Evolutionary conservation across 2,797 vertebrate species (phyloP).

Genomic region (Characodon lateralis): DNA sequence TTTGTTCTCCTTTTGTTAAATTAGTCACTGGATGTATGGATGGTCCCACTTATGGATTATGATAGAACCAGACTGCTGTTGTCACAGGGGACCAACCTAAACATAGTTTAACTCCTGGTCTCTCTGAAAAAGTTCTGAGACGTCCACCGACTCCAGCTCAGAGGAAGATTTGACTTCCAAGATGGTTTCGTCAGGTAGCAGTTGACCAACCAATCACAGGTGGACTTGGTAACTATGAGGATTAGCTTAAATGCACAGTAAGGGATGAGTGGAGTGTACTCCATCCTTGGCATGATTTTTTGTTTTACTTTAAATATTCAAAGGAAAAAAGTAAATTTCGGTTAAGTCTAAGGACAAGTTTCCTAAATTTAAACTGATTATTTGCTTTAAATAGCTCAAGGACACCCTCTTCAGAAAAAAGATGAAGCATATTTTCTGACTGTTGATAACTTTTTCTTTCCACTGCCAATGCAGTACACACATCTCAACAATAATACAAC

Average conservation of each 20-base stretch:
- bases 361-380: no score
- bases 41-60: no score
- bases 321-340: background rate
- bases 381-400: background rate
- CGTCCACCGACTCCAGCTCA: background rate
- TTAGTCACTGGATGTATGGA: no score
- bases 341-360: no score
- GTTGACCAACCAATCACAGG: background rate
- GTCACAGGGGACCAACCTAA: no score
- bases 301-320: background rate
- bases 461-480: conserved; percentile 7
- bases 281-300: background rate
- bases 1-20: no score
- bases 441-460: conserved; percentile 15
- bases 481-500: conserved; percentile 16
- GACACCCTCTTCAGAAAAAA: conserved; percentile 12
- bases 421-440: conserved; percentile 8
- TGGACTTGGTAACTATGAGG: background rate
- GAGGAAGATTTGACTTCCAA: background rate
- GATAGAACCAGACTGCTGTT: no score
- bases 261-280: background rate
- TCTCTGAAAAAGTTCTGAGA: background rate
- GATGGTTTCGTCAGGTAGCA: background rate
- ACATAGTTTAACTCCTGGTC: background rate
- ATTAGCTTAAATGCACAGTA: background rate